These are phyloP conservation scores for Thymallus thymallus DNA, from an alignment of 2,113 vertebrate species.

Conservation along the genomic window DNA sequence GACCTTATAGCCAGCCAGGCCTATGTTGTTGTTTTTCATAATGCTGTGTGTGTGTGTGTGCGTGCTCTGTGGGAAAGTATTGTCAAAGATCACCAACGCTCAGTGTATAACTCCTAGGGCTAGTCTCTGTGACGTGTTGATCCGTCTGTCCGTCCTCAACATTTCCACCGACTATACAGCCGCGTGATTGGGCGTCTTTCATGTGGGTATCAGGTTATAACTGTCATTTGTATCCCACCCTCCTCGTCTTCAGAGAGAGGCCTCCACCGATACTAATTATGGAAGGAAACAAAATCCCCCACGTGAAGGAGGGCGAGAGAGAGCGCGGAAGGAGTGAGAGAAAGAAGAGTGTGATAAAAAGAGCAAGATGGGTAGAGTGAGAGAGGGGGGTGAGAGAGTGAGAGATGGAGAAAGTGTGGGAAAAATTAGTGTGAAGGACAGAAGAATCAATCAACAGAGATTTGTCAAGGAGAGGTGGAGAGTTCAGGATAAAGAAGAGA, in stretches of 20 bases:
- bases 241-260: slow-evolving; percentile 11
- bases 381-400: background rate
- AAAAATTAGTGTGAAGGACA: background rate
- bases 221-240: slow-evolving; percentile 12
- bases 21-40: no score
- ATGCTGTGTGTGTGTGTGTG: no score
- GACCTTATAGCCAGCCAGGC: no score
- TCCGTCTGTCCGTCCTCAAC: background rate
- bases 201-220: slow-evolving; percentile 7
- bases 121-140: background rate
- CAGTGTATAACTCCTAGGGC: background rate
- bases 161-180: background rate
- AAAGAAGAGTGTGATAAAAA: background rate
- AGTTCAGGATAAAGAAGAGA: background rate
- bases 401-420: background rate
- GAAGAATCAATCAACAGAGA: background rate
- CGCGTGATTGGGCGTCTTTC: slow-evolving; percentile 10
- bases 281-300: slow-evolving; percentile 20
- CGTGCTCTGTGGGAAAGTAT: no score
- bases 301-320: slow-evolving; percentile 5
- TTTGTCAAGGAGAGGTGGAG: background rate
- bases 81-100: no score
- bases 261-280: slow-evolving; percentile 22
- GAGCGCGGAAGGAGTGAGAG: background rate
- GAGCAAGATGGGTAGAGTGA: background rate